Evolutionary conservation across 2,888 invertebrate species (phyloP).

Genomic region (Clanis bilineata): DNA sequence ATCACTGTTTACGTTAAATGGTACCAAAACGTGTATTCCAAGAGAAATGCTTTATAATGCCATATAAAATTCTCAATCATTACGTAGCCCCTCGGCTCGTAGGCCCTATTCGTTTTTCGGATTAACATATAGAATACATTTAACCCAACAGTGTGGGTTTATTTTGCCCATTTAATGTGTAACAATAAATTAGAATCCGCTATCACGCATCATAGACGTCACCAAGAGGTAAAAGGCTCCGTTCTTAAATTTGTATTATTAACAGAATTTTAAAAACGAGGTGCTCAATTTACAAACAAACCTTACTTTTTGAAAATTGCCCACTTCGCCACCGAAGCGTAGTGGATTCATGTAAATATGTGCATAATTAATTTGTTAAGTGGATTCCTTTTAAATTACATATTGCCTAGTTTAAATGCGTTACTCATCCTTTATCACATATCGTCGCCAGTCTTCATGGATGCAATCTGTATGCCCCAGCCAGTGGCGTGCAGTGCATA

Average conservation of each 20-base stretch:
- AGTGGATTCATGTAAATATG: too few relatives aligned
- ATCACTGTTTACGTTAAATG: not conserved
- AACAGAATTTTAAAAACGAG: too few relatives aligned
- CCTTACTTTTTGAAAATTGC: too few relatives aligned
- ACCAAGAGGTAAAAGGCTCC: too few relatives aligned
- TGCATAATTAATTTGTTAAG: not conserved
- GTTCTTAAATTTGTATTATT: too few relatives aligned
- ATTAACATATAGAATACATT: not conserved
- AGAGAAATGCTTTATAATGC: not conserved
- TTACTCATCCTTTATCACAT: slow-evolving; percentile 1
- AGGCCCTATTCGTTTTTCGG: not conserved
- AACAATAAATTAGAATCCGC: not conserved
- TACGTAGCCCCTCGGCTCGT: not conserved
- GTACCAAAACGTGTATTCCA: not conserved
- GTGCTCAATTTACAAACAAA: too few relatives aligned
- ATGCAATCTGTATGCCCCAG: not conserved
- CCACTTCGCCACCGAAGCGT: too few relatives aligned
- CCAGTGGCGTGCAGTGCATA: too few relatives aligned
- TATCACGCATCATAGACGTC: too few relatives aligned
- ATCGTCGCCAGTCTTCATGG: not conserved
- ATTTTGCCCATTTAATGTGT: not conserved
- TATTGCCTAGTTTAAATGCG: not conserved
- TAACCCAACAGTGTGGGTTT: not conserved
- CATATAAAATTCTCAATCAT: not conserved
- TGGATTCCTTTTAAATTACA: not conserved